Evolutionary conservation across 2,888 invertebrate species (phyloP).

Genomic region (Pammene aurita): DNA sequence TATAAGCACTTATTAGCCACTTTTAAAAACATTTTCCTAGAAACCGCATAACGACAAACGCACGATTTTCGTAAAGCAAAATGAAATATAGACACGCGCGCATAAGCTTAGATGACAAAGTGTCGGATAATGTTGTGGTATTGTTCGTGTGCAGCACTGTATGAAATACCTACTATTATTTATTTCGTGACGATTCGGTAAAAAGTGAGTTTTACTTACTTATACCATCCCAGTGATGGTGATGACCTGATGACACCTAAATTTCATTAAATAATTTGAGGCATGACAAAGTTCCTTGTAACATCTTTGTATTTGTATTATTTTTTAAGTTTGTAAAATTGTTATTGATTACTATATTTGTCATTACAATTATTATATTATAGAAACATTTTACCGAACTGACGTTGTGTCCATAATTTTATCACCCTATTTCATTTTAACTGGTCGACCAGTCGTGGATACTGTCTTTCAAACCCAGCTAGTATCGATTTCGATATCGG

Average conservation of each 20-base stretch:
- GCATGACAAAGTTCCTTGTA: constrained; percentile 37
- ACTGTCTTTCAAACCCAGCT: no score
- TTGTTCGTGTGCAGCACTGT: background rate
- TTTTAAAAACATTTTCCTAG: no score
- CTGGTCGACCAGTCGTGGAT: no score
- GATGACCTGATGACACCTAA: background rate
- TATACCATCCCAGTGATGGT: background rate
- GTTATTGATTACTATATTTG: constrained; percentile 27
- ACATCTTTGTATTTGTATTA: constrained; percentile 30
- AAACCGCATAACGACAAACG: no score
- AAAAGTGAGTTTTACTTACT: background rate
- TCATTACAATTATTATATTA: constrained; percentile 25
- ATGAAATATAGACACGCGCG: no score
- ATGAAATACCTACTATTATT: no score
- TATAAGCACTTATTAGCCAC: no score
- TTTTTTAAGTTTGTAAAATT: constrained; percentile 27
- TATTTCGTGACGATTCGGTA: background rate
- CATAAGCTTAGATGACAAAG: no score
- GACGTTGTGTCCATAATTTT: background rate
- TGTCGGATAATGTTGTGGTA: background rate
- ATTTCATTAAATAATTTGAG: constrained; percentile 20
- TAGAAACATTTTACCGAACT: constrained; percentile 7
- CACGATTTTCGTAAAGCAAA: no score
- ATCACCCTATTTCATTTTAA: background rate
- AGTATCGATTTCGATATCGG: no score